Evolutionary conservation across 2,888 invertebrate genomes (phyloP), one percentile per base, ranked within the genome.

Genomic region (Lordiphosa fenestrarum): DNA sequence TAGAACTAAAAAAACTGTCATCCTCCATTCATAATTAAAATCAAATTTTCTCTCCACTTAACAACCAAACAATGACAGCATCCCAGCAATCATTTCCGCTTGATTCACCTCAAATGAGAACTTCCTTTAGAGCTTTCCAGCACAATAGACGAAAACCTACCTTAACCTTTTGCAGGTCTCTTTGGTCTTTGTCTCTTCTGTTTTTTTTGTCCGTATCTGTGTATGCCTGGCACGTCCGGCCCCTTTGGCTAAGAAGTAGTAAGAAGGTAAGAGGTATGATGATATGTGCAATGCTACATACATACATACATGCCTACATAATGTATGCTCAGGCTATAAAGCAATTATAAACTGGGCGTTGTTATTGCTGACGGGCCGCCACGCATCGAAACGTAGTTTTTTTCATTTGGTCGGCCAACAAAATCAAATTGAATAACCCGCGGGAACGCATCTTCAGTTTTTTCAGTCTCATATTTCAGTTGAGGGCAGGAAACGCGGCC

Each of bases 271-370:
- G 46, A 55, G 55, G 48, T 46, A n/a, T n/a, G n/a, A 50, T 50
- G 46, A 37, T 40, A 35, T 50, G 44, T 52, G 66, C 41, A 36
- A 35, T 35, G 44, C 47, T 15, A 2, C 15, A 15, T 15, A 15
- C n/a, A 49, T 25, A 25, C 50, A 49, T 47, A 55, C 53, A 23
- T 5, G 44, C 42, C 51, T 51, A 48, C 59, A 69, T 68, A 65
- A 67, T 72, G 44, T 67, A 66, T 65, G 53, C 62, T 66, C 58
- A 54, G 69, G 71, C 84, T 63, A 77, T 76, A 78, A 81, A 71
- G 82, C 77, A 78, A 78, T 84, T 78, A 78, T 84, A 81, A 78
- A 77, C 71, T 60, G 84, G 84, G 84, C 84, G 82, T 73, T 60
- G 77, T 68, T 68, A 30, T 30, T 30, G 30, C 30, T 25, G 25